These are phyloP conservation scores for Tauraco erythrolophus DNA, from an alignment of 2,113 vertebrate species.

Conservation along the genomic window DNA sequence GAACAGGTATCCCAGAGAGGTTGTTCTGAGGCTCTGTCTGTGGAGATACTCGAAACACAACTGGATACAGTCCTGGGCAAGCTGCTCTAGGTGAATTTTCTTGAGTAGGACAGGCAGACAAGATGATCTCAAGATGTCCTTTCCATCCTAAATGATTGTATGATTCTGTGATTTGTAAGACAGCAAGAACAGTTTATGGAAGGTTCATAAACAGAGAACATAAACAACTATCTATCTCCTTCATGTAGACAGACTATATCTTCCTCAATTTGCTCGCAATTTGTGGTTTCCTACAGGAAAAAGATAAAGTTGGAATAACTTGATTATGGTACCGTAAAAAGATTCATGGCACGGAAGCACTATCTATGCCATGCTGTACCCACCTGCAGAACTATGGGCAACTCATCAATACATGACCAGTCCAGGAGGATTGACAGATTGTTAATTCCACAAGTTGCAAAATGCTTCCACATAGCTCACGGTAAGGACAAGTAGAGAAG, in stretches of 20 bases:
- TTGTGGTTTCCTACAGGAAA: background rate
- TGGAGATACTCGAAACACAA: background rate
- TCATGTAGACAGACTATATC: background rate
- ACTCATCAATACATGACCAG: background rate
- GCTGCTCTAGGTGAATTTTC: background rate
- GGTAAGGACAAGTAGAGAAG: background rate
- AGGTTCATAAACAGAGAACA: background rate
- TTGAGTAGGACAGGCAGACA: background rate
- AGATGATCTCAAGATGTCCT: background rate
- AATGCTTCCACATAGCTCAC: background rate
- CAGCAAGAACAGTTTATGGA: background rate
- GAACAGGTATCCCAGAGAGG: background rate
- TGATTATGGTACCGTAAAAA: background rate
- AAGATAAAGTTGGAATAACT: background rate
- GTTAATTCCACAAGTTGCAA: background rate
- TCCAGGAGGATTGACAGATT: background rate
- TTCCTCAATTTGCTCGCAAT: background rate
- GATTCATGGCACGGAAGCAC: background rate
- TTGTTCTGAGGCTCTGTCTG: background rate
- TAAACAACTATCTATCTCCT: background rate
- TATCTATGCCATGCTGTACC: background rate
- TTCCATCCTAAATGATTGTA: background rate
- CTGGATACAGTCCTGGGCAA: background rate
- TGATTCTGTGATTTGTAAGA: background rate
- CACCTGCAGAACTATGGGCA: background rate